Evolutionary conservation across 2,797 vertebrate genomes (phyloP), one percentile per base, ranked within the genome.

Genomic region (Clangula hyemalis): DNA sequence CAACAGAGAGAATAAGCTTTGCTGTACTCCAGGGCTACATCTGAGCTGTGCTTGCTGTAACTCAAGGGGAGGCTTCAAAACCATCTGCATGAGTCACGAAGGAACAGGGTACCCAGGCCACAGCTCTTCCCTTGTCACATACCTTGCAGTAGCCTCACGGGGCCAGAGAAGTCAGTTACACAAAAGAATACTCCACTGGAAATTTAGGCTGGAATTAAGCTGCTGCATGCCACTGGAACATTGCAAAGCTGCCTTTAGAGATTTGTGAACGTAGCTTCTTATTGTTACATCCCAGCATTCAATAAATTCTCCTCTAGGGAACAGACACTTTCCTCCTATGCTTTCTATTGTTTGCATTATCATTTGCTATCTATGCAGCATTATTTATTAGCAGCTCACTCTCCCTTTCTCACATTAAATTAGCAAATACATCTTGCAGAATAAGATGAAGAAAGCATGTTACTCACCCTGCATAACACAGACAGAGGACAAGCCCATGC

Each of bases 151-250:
- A 80, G 36, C 62, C 53, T 53, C 57, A 49, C 7, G 41, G 80
- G 85, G 49, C 73, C 71, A 51, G 49, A 65, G 27, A 62, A 88
- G 15, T 77, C 57, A 38, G 28, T 65, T 85, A 83, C 75, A 92
- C 81, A 90, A 85, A 96, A 85, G 80, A 43, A 88, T 65, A 79
- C 57, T 65, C n/a, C 54, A 36, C 68, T 61, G 60, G 88, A 88
- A 93, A 91, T 85, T 90, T 94, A 94, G 94, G 89, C 64, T 89
- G 85, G 72, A 90, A 94, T 96, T 95, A 82, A 94, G 74, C 57
- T 69, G 69, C 65, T 90, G 53, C 85, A 90, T 83, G 65, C 57
- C 91, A 71, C 87, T 94, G 91, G 88, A 94, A 80, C 83, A 96
- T 74, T 4, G 5, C 86, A 96, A 95, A 95, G 54, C 88, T 93